Base-by-base conservation (phyloP, 64 coral and sea anemone species). In the Actinia equina region DNA sequence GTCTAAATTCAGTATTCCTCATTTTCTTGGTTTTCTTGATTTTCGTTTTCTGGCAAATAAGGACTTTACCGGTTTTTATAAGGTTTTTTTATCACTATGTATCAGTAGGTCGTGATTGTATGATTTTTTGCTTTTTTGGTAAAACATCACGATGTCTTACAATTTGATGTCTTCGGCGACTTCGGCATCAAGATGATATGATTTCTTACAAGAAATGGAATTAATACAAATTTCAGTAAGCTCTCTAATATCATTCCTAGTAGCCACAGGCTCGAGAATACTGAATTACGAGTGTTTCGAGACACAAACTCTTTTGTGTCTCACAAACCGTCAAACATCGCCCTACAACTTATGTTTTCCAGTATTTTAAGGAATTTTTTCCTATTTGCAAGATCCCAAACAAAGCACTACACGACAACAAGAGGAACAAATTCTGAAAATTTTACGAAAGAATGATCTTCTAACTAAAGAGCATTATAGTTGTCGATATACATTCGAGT, bases 101-200 rank as follows among this genome's bases (percentile, higher is more conserved):
- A n/a, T n/a, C n/a, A n/a, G n/a, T n/a, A n/a, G n/a, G n/a, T n/a
- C n/a, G n/a, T n/a, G n/a, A n/a, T n/a, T n/a, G n/a, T n/a, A n/a
- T n/a, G n/a, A n/a, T n/a, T n/a, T n/a, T n/a, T n/a, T n/a, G n/a
- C n/a, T n/a, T n/a, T n/a, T n/a, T n/a, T n/a, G n/a, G n/a, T n/a
- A n/a, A n/a, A n/a, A n/a, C 26, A 74, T 18, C 89, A 91, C 89
- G 85, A 91, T 86, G 26, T 43, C 79, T 27, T 37, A 37, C 1
- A n/a, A n/a, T n/a, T n/a, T n/a, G n/a, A n/a, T n/a, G n/a, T n/a
- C n/a, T n/a, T n/a, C n/a, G n/a, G n/a, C n/a, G n/a, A n/a, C n/a
- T n/a, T n/a, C n/a, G n/a, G n/a, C n/a, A n/a, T n/a, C n/a, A n/a
- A n/a, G n/a, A n/a, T n/a, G n/a, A n/a, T n/a, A n/a, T n/a, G n/a